phyloP scores from a whole-genome alignment of 2,113 vertebrate species.

The Myodes glareolus region DNA sequence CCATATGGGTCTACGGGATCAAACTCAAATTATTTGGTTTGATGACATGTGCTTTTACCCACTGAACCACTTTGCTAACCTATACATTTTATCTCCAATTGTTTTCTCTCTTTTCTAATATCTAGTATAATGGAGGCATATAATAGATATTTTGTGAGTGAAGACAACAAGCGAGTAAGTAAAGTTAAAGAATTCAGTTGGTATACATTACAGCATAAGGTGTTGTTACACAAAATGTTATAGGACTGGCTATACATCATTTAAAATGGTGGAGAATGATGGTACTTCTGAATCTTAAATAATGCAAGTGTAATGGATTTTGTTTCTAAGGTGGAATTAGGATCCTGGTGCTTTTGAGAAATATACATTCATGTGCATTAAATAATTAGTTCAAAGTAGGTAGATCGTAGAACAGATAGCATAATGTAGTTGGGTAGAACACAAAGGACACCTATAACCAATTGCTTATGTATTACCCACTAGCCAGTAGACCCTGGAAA shows the following conservation, averaged over 20 bases:
- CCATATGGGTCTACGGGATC: not conserved
- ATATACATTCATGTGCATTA: not conserved
- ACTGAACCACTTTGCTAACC: not conserved
- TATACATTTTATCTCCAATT: not conserved
- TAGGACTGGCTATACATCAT: not conserved
- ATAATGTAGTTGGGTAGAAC: not conserved
- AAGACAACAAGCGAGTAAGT: slow-evolving; percentile 40
- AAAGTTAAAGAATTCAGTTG: not conserved
- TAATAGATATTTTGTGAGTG: slow-evolving; percentile 5
- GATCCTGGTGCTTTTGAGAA: not conserved
- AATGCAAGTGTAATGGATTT: not conserved
- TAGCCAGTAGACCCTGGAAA: not conserved
- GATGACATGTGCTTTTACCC: not conserved
- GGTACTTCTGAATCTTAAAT: slow-evolving; percentile 29
- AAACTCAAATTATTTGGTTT: not conserved
- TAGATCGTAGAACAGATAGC: not conserved
- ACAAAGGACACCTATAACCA: not conserved
- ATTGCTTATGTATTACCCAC: not conserved
- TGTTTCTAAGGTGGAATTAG: slow-evolving; percentile 10
- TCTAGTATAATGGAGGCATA: not conserved
- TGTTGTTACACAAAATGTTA: not conserved
- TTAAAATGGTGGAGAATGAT: slow-evolving; percentile 2
- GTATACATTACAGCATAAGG: not conserved
- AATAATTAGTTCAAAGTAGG: slow-evolving; percentile 4
- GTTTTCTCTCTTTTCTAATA: slow-evolving; percentile 33